Evolutionary conservation across 2,888 invertebrate species (phyloP).

Genomic region (Lasioglossum figueresi): DNA sequence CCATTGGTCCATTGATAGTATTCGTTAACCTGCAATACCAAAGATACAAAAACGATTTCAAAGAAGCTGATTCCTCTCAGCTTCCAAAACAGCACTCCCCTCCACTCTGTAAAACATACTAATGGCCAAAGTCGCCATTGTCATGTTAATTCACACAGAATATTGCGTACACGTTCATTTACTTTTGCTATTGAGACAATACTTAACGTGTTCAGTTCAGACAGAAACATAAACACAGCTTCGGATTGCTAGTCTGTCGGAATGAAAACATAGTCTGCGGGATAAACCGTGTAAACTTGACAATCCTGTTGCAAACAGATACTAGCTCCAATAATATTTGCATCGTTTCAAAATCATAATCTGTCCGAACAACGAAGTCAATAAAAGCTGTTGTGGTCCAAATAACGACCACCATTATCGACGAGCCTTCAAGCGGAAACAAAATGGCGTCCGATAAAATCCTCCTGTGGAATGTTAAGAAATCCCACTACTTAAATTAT

Average conservation of each 20-base stretch:
- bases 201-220: background rate
- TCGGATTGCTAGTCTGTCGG: background rate
- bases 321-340: background rate
- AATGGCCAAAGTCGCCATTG: background rate
- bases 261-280: conserved; percentile 1
- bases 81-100: background rate
- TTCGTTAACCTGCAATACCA: background rate
- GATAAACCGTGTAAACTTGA: background rate
- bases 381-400: background rate
- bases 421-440: background rate
- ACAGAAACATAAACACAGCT: background rate
- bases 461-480: background rate
- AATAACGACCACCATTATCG: background rate
- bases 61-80: background rate
- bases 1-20: background rate
- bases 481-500: background rate
- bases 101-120: background rate
- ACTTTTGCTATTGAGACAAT: background rate
- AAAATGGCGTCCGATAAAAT: background rate
- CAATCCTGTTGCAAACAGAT: background rate
- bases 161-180: background rate
- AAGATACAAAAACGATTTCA: background rate
- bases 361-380: background rate
- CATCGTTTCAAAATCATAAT: background rate
- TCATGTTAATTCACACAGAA: background rate